These are phyloP conservation scores for Mactra quadrangularis DNA, from an alignment of 1,140 invertebrate genomes.

Conservation along the genomic window DNA sequence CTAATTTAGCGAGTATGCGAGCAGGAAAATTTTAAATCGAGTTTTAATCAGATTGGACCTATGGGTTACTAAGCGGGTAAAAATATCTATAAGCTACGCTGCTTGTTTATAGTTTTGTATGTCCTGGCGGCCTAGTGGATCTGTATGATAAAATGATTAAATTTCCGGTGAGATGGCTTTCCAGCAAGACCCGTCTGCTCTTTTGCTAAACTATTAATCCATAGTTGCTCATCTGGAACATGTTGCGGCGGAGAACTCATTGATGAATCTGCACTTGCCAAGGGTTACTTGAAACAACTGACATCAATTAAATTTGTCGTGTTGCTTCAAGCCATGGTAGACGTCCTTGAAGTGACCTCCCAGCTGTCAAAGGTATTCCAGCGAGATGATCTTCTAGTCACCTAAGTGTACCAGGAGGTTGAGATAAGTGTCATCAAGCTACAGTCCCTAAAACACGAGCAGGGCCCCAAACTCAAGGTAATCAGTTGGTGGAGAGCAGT, in stretches of 20 bases:
- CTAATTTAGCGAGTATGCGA: too few species aligned
- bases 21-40: too few species aligned
- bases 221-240: constrained; percentile 25
- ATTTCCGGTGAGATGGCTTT: constrained; percentile 30
- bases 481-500: too few species aligned
- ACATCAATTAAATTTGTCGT: constrained; percentile 6
- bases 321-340: constrained; percentile 22
- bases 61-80: too few species aligned
- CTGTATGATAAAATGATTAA: background rate
- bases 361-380: constrained; percentile 11
- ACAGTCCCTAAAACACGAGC: constrained; percentile 11
- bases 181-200: background rate
- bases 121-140: background rate
- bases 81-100: too few species aligned
- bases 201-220: background rate
- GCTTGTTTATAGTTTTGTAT: too few species aligned
- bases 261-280: constrained; percentile 13
- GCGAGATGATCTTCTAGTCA: background rate
- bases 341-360: background rate
- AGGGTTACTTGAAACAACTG: constrained; percentile 9
- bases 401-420: constrained; percentile 9
- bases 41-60: too few species aligned
- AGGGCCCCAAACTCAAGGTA: background rate
- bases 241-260: constrained; percentile 7
- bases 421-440: background rate